Base-by-base conservation (phyloP, 2,797 vertebrate species). In the Cyprinodon diabolis region DNA sequence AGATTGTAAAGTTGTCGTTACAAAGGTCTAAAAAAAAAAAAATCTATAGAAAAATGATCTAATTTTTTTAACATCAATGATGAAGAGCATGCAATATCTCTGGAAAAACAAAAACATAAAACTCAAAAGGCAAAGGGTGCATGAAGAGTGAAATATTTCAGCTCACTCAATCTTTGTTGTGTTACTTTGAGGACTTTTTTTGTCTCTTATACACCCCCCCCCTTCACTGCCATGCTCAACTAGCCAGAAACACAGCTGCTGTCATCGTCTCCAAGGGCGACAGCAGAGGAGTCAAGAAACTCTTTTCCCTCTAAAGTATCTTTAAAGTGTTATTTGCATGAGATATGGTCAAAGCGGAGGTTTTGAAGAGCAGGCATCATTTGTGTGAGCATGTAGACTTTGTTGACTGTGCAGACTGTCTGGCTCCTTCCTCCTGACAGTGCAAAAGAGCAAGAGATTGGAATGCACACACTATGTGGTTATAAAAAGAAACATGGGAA, bases 361-460 rank as follows among this genome's bases (percentile, higher is more conserved):
- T 57, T 81, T 71, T 60, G 65, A 25, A 54, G 55, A 21, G 21
- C 14, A 63, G 62, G 74, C 56, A 19, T 66, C 43, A 69, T 75
- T 66, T 23, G 67, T 74, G 80, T 63, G 78, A 80, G 74, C 25
- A 25, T 67, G 73, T 77, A 84, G 69, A 12, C 60, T 48, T 45
- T 72, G 80, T 37, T 51, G 80, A 58, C 15, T 37, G 49, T 11
- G 72, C 83, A 91, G 90, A 91, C 89, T 81, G 81, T 65, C 78
- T 82, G 91, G 77, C 90, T 92, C 93, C 91, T 90, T 93, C 91
- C 90, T 82, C 78, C 82, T 84, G 84, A 87, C 74, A n/a, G 71
- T 65, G 78, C 85, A 81, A 71, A 84, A 80, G 84, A 85, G 79
- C 79, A 78, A 75, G 25, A 35, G 40, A 30, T 74, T 78, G 80